These are phyloP conservation scores for Bettongia penicillata DNA, from an alignment of 2,113 vertebrate genomes.

Conservation along the genomic window DNA sequence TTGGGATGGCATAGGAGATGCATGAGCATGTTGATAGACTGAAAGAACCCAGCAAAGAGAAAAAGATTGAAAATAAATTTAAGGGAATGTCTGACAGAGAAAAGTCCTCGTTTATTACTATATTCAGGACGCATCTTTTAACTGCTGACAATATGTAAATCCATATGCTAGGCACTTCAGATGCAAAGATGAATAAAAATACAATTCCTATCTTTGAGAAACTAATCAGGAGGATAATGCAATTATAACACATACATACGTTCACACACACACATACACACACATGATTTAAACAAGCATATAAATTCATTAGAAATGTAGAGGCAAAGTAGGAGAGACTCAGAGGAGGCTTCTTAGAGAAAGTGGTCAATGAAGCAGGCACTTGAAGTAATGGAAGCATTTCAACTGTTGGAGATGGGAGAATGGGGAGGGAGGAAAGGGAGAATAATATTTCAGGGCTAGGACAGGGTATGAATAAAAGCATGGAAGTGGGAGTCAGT, in stretches of 20 bases:
- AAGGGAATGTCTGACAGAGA: neutral
- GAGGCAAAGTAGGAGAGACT: neutral
- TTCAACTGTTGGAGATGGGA: neutral
- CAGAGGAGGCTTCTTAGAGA: neutral
- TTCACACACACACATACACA: too few relatives aligned
- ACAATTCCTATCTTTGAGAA: neutral
- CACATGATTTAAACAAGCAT: neutral
- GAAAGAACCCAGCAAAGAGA: neutral
- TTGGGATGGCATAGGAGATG: neutral
- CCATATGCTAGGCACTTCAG: neutral
- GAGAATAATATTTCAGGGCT: neutral
- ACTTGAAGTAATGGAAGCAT: neutral
- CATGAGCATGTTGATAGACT: neutral
- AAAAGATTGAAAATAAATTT: neutral
- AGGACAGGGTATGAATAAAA: neutral
- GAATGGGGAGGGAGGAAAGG: neutral
- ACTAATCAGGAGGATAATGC: neutral
- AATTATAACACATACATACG: neutral
- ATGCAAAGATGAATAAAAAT: neutral
- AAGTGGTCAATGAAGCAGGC: neutral
- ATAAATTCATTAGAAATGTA: neutral
- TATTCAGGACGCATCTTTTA: neutral
- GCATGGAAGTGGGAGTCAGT: neutral
- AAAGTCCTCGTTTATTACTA: neutral
- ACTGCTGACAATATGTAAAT: neutral